These are phyloP conservation scores for Ophioninae sp. DNA, from an alignment of 2,888 invertebrate species.

Conservation along the genomic window DNA sequence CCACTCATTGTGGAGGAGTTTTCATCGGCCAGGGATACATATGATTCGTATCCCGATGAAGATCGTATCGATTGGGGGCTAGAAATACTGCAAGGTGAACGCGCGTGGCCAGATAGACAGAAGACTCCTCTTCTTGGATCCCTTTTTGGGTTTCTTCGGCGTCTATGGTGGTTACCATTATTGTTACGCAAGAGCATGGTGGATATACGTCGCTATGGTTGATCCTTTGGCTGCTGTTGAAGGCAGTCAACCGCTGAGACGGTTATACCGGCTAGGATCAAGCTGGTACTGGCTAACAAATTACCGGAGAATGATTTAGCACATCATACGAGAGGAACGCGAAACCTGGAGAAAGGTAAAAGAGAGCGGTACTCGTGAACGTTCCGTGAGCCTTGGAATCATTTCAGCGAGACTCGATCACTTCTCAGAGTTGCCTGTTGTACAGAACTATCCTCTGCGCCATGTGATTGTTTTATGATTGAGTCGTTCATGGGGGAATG, in stretches of 20 bases:
- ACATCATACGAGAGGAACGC: slow-evolving; percentile 71
- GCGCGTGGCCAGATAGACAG: slow-evolving; percentile 43
- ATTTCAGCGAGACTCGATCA: slow-evolving; percentile 63
- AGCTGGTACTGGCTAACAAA: slow-evolving; percentile 77
- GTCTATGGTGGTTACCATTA: neutral
- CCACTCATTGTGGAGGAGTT: slow-evolving; percentile 29
- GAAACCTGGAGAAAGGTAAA: slow-evolving; percentile 28
- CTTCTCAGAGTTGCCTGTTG: slow-evolving; percentile 28
- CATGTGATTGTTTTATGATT: slow-evolving; percentile 80
- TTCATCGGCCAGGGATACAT: slow-evolving; percentile 21
- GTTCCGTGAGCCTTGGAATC: slow-evolving; percentile 60
- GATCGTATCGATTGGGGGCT: slow-evolving; percentile 25
- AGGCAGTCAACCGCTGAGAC: slow-evolving; percentile 52
- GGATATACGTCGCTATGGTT: slow-evolving; percentile 16
- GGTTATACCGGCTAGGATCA: slow-evolving; percentile 59
- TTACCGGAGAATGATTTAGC: slow-evolving; percentile 80
- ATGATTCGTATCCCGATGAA: neutral
- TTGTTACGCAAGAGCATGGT: slow-evolving; percentile 7
- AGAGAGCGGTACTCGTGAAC: slow-evolving; percentile 28
- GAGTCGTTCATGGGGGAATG: slow-evolving; percentile 75
- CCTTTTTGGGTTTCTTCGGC: neutral
- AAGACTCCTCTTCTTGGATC: slow-evolving; percentile 4
- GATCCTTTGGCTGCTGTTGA: slow-evolving; percentile 27
- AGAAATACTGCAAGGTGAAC: slow-evolving; percentile 23
- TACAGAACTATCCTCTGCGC: slow-evolving; percentile 15